Evolutionary conservation across 1,140 invertebrate genomes (phyloP), one percentile per base, ranked within the genome.

Genomic region (Harlomillsia oculata): DNA sequence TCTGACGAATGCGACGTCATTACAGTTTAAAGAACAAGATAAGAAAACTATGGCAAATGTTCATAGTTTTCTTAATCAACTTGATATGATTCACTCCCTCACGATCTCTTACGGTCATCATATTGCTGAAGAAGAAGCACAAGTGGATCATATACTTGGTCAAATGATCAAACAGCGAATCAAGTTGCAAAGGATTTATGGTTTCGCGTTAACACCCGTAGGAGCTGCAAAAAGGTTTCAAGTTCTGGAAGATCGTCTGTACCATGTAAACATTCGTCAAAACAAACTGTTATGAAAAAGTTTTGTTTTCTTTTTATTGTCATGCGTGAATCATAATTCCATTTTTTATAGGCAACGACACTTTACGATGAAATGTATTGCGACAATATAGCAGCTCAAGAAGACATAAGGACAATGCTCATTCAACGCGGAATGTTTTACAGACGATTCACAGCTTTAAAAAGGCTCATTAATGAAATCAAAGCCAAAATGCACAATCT

Each of bases 221-320:
- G 18, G 14, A 21, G 4, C 32, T 5, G n/a, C 16, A 1, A 53
- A 53, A 20, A 25, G 16, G 13, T n/a, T 28, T 2, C 20, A 21
- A 20, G 13, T 41, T n/a, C 32, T 53, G 25, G 51, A 53, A 21
- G 30, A 53, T 11, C 32, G 51, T 14, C 51, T 53, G 4, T 43
- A 53, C 16, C 9, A 29, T 20, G n/a, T n/a, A n/a, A n/a, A n/a
- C n/a, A n/a, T n/a, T n/a, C n/a, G n/a, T n/a, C n/a, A n/a, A n/a
- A n/a, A n/a, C n/a, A n/a, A n/a, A n/a, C n/a, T n/a, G n/a, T n/a
- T n/a, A n/a, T n/a, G n/a, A n/a, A n/a, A n/a, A n/a, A n/a, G n/a
- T n/a, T n/a, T n/a, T n/a, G n/a, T n/a, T n/a, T n/a, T n/a, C n/a
- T n/a, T n/a, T n/a, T n/a, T n/a, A n/a, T n/a, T n/a, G n/a, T n/a